phyloP scores from a whole-genome alignment of 2,888 invertebrate species.

The Nebria brevicollis region DNA sequence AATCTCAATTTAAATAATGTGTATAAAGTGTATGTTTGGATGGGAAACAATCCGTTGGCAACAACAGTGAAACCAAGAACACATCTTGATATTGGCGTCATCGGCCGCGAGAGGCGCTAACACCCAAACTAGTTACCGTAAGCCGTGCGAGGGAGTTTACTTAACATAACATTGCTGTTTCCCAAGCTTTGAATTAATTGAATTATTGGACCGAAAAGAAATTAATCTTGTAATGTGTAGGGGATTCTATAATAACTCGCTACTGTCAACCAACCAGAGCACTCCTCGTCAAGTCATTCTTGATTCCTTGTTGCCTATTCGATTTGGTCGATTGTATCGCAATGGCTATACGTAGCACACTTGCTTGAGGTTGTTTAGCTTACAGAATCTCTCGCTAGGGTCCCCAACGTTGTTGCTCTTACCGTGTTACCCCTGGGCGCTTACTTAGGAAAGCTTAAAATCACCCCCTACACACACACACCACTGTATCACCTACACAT shows the following conservation, averaged over 20 bases:
- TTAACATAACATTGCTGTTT: slow-evolving; percentile 61
- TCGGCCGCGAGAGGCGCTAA: slow-evolving; percentile 52
- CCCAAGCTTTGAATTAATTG: slow-evolving; percentile 63
- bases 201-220: slow-evolving; percentile 66
- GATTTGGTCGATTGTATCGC: not conserved
- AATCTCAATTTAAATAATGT: not conserved
- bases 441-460: slow-evolving; percentile 53
- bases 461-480: slow-evolving; percentile 21
- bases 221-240: slow-evolving; percentile 63
- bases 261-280: slow-evolving; percentile 23
- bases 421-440: slow-evolving; percentile 54
- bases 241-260: slow-evolving; percentile 49
- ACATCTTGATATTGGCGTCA: not conserved
- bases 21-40: not conserved
- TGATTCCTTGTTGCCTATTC: not conserved
- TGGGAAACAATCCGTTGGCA: not conserved
- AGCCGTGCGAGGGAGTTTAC: slow-evolving; percentile 58
- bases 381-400: slow-evolving; percentile 22
- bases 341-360: slow-evolving; percentile 10
- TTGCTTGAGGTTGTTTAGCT: slow-evolving; percentile 42
- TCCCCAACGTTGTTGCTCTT: slow-evolving; percentile 57
- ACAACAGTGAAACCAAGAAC: not conserved
- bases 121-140: slow-evolving; percentile 60
- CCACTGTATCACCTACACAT: not conserved
- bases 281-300: not conserved